Conservation (phyloP, 2,888 invertebrate species). For the Lycaena phlaeas region DNA sequence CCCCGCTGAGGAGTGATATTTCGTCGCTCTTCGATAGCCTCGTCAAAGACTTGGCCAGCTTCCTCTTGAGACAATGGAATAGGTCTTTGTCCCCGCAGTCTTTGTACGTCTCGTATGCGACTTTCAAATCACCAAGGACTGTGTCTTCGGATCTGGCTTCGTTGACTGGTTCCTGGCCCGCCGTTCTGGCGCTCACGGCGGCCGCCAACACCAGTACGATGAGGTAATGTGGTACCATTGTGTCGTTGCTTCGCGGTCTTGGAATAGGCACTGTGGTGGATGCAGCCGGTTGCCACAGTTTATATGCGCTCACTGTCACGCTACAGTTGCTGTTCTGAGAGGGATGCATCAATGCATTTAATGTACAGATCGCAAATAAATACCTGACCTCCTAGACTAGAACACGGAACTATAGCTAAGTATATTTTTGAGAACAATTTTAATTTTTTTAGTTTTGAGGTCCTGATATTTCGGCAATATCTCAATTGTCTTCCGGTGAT, state of each 20-base stretch:
- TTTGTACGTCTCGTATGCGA: constrained; percentile 85
- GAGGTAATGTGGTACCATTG: constrained; percentile 74
- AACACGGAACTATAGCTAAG: too few relatives aligned
- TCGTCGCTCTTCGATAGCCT: constrained; percentile 80
- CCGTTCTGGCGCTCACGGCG: constrained; percentile 65
- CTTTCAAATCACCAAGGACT: constrained; percentile 78
- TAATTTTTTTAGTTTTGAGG: constrained; percentile 5
- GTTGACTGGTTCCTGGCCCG: constrained; percentile 53
- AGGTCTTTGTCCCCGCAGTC: constrained; percentile 82
- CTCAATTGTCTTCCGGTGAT: neutral
- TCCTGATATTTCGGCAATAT: neutral
- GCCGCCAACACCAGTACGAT: constrained; percentile 70
- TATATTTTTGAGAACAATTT: neutral
- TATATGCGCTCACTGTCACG: constrained; percentile 69
- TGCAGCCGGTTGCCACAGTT: constrained; percentile 55
- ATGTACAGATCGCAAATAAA: constrained; percentile 31
- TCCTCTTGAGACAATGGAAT: constrained; percentile 83
- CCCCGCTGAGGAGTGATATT: constrained; percentile 80
- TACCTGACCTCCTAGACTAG: too few relatives aligned
- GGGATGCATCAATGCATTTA: constrained; percentile 66
- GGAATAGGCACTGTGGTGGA: constrained; percentile 58
- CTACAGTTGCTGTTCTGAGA: constrained; percentile 54
- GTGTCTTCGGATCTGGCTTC: constrained; percentile 48
- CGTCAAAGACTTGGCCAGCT: constrained; percentile 83
- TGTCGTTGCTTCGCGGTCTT: constrained; percentile 52